A percentile compares a stretch with the other conserved stretches of the same genome.
phyloP scores from a whole-genome alignment of 2,113 vertebrate species.

The Agapornis roseicollis region DNA sequence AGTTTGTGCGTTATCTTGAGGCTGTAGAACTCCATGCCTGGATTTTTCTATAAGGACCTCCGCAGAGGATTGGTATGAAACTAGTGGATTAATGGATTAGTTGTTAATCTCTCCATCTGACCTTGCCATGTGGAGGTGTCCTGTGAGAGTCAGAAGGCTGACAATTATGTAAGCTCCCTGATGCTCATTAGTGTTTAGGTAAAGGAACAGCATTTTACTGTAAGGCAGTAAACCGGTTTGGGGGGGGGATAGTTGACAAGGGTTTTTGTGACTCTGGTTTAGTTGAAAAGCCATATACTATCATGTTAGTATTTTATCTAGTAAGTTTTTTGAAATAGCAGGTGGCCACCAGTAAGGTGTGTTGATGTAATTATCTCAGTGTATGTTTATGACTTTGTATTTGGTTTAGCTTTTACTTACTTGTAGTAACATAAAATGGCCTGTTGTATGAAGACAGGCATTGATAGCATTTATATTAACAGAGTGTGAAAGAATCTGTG shows the following conservation, averaged over 20 bases:
- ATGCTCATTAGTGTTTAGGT: not conserved
- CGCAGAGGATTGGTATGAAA: not conserved
- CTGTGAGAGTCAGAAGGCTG: not conserved
- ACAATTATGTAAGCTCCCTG: not conserved
- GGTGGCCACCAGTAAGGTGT: not conserved
- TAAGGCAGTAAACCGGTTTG: no score
- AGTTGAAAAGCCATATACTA: not conserved
- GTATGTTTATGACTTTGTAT: not conserved
- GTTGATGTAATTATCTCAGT: not conserved
- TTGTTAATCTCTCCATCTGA: not conserved
- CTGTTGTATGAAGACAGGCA: accelerated
- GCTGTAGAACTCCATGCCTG: not conserved
- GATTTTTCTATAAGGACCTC: not conserved
- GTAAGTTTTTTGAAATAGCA: not conserved
- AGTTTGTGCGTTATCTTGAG: not conserved
- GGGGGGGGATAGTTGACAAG: not conserved
- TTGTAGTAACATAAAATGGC: not conserved
- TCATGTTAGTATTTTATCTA: not conserved
- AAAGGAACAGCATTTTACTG: not conserved
- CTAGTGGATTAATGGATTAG: not conserved
- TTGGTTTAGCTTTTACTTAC: not conserved
- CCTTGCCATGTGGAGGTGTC: not conserved
- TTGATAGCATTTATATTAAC: not conserved
- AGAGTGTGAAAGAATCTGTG: not conserved
- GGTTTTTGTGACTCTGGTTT: not conserved